Conservation (phyloP, 2,888 invertebrate genomes). For the Rhagonycha fulva region DNA sequence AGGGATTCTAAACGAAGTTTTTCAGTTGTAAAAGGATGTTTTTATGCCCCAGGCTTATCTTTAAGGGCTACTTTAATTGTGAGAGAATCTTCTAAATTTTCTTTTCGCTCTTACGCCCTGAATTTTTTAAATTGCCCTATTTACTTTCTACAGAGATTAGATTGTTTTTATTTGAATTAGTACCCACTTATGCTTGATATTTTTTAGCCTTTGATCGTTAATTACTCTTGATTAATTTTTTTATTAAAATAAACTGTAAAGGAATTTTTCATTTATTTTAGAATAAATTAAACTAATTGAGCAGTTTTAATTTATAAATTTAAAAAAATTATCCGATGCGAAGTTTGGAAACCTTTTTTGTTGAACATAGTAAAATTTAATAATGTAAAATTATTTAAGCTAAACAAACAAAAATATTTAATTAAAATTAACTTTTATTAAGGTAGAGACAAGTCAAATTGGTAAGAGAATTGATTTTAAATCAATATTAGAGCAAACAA, state of each 20-base stretch:
- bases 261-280: neutral
- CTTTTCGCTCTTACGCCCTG: constrained; percentile 31
- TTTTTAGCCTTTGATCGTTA: neutral
- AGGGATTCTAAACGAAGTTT: constrained; percentile 52
- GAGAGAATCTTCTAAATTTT: constrained; percentile 46
- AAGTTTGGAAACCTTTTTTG: neutral
- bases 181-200: constrained; percentile 18
- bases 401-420: neutral
- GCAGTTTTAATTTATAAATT: neutral
- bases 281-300: neutral
- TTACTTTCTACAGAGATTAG: constrained; percentile 46
- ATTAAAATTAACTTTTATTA: neutral
- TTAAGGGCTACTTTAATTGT: constrained; percentile 56
- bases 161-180: constrained; percentile 43
- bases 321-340: neutral
- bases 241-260: neutral
- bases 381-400: neutral
- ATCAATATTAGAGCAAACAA: constrained; percentile 39
- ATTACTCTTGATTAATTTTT: neutral
- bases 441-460: constrained; percentile 6
- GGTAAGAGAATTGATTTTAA: constrained; percentile 15
- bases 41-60: constrained; percentile 56
- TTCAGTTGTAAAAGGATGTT: constrained; percentile 53
- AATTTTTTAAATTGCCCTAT: constrained; percentile 51
- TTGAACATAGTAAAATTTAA: neutral